Conservation (phyloP, 2,888 invertebrate genomes). For the Dichetophora obliterata region DNA sequence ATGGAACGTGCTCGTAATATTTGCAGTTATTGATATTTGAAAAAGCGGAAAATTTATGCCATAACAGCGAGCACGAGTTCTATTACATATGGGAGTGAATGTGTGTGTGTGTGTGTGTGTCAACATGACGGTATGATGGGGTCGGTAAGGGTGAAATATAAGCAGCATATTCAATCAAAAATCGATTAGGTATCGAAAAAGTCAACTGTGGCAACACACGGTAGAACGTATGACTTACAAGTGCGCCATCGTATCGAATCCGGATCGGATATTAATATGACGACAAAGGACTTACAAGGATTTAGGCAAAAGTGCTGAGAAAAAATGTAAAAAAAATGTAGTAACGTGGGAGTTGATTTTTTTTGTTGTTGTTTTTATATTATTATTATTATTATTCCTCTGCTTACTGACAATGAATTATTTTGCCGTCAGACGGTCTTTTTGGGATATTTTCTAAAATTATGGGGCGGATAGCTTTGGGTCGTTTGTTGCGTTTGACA, state of each 20-base stretch:
- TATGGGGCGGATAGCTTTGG: conserved; percentile 18
- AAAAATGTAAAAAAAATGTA: not conserved
- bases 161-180: conserved; percentile 69
- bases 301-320: not conserved
- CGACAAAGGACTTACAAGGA: conserved; percentile 21
- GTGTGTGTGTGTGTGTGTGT: conserved; percentile 8
- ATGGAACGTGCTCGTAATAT: conserved; percentile 68
- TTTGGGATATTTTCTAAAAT: conserved; percentile 27
- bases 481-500: conserved; percentile 53
- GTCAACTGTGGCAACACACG: not conserved
- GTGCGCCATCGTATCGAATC: conserved; percentile 11
- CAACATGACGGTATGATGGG: conserved; percentile 26
- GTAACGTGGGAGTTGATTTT: not conserved
- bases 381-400: conserved; percentile 4
- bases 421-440: conserved; percentile 53
- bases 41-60: conserved; percentile 68
- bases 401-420: conserved; percentile 64
- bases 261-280: conserved; percentile 31
- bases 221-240: not conserved
- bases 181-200: conserved; percentile 65
- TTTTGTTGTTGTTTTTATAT: conserved; percentile 1
- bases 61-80: conserved; percentile 51
- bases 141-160: conserved; percentile 50
- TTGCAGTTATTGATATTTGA: conserved; percentile 69
- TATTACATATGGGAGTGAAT: conserved; percentile 46